Conservation (phyloP, 2,888 invertebrate species). For the Eupithecia vulgata region DNA sequence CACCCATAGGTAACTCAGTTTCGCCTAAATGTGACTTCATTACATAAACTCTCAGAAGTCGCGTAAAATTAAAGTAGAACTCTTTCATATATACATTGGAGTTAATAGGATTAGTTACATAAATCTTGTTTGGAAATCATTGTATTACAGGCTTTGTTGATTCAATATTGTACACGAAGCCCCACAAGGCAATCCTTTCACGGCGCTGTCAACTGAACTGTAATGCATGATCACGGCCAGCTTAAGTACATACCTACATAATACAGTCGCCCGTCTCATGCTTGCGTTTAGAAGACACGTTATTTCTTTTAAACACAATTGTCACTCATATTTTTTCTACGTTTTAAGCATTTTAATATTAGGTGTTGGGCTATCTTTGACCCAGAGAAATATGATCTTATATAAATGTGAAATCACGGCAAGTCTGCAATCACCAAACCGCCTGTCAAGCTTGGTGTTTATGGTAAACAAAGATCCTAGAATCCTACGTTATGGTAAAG, state of each 20-base stretch:
- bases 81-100: conserved; percentile 1
- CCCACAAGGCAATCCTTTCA: conserved; percentile 71
- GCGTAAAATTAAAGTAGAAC: neutral
- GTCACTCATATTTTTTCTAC: neutral
- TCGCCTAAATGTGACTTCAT: neutral
- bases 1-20: neutral
- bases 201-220: conserved; percentile 58
- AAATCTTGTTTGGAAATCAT: conserved; percentile 51
- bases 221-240: conserved; percentile 65
- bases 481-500: too few relatives aligned
- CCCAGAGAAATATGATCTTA: too few relatives aligned
- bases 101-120: conserved; percentile 39
- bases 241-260: too few relatives aligned
- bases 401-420: neutral
- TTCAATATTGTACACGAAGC: conserved; percentile 65
- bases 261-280: neutral
- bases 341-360: neutral
- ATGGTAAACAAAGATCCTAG: too few relatives aligned
- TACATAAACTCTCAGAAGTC: neutral
- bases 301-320: neutral
- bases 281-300: neutral
- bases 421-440: neutral
- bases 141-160: conserved; percentile 54
- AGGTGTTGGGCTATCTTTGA: too few relatives aligned
- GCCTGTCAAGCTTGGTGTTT: neutral